These are phyloP conservation scores for Phortica magna DNA, from an alignment of 2,888 invertebrate species.

Conservation along the genomic window DNA sequence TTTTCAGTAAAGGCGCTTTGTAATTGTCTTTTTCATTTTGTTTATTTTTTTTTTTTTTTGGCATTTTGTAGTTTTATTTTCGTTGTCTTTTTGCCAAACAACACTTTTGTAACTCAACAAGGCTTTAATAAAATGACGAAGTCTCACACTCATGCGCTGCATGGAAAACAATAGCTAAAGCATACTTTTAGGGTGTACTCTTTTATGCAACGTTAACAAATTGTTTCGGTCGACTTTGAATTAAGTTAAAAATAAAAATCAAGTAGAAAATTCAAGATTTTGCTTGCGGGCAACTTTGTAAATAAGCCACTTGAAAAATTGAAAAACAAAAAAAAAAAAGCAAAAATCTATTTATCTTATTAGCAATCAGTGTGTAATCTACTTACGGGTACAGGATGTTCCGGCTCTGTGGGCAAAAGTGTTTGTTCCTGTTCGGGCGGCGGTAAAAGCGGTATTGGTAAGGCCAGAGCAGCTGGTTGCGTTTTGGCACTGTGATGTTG, in stretches of 20 bases:
- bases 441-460: constrained; percentile 74
- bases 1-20: neutral
- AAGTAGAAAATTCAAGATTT: neutral
- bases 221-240: neutral
- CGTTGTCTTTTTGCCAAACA: no score
- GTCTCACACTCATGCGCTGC: no score
- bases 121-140: no score
- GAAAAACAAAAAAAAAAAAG: no score
- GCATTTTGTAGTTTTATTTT: neutral
- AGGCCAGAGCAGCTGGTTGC: constrained; percentile 75
- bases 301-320: no score
- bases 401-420: constrained; percentile 78
- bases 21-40: neutral
- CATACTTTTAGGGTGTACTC: neutral
- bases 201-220: constrained; percentile 20
- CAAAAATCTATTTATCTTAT: neutral
- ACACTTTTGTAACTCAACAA: no score
- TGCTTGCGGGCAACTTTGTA: neutral
- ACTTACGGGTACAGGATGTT: constrained; percentile 79
- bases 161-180: neutral
- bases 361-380: constrained; percentile 7
- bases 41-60: neutral
- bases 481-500: neutral
- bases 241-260: neutral
- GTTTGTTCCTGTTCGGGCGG: constrained; percentile 65